phyloP scores from a whole-genome alignment of 2,797 vertebrate genomes.

The Prionace glauca region DNA sequence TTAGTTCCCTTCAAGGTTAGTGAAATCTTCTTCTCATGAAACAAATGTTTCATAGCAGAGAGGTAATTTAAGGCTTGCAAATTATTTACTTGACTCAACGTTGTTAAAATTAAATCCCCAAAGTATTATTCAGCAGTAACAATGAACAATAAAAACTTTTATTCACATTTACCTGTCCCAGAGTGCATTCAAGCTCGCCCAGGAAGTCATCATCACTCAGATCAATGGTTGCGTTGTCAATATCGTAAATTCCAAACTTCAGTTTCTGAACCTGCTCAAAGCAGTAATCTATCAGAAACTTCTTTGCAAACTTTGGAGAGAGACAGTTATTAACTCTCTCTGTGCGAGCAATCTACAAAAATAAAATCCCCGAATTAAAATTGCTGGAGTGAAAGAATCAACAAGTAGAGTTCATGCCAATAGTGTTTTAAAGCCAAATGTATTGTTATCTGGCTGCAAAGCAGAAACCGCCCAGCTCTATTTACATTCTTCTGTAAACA shows the following conservation, averaged over 20 bases:
- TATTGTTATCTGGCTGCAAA: not conserved
- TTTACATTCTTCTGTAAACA: not conserved
- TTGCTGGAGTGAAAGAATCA: not conserved
- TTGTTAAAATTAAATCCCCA: too few species aligned
- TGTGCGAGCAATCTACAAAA: slow-evolving; percentile 72
- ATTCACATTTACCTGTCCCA: slow-evolving; percentile 63
- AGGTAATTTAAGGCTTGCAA: not conserved
- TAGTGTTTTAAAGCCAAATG: not conserved
- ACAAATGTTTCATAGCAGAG: not conserved
- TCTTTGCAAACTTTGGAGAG: slow-evolving; percentile 80
- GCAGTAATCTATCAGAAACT: slow-evolving; percentile 81
- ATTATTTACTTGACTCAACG: not conserved
- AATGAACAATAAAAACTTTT: not conserved
- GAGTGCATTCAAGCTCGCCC: slow-evolving; percentile 78
- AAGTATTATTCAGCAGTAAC: not conserved
- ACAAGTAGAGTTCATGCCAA: not conserved
- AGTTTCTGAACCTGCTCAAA: slow-evolving; percentile 87
- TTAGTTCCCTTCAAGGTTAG: not conserved
- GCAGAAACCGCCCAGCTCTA: not conserved
- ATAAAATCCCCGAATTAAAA: not conserved
- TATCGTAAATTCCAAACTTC: slow-evolving; percentile 82
- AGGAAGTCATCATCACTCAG: slow-evolving; percentile 84
- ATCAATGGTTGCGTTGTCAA: slow-evolving; percentile 80
- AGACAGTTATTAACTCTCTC: slow-evolving; percentile 85
- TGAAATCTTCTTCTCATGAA: not conserved